Percentiles rank a stretch among this genome's conserved stretches.
Conservation (phyloP, 30 jellyfish, hydroid and myxozoan genomes). For the Hydractinia symbiolongicarpus region DNA sequence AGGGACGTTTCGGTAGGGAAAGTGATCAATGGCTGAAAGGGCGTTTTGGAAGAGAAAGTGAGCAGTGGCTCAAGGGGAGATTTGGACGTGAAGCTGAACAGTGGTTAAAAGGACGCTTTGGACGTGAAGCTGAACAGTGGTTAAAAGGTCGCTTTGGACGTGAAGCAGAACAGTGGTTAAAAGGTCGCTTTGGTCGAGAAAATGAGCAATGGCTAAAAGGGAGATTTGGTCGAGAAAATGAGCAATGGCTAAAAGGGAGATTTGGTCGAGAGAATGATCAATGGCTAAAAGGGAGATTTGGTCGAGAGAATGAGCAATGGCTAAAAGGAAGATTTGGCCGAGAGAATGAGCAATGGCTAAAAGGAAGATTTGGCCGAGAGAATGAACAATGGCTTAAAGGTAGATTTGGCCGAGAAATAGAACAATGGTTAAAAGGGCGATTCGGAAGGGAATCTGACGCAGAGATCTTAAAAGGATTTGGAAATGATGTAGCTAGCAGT, state of each 20-base stretch:
- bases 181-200: slow-evolving; percentile 44
- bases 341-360: slow-evolving; percentile 56
- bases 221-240: slow-evolving; percentile 27
- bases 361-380: slow-evolving; percentile 73
- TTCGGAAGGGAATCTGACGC: slow-evolving; percentile 70
- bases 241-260: slow-evolving; percentile 70
- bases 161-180: slow-evolving; percentile 41
- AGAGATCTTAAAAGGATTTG: slow-evolving; percentile 69
- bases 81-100: slow-evolving; percentile 66
- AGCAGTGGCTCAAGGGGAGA: slow-evolving; percentile 71
- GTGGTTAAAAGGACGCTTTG: slow-evolving; percentile 75
- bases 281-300: slow-evolving; percentile 74
- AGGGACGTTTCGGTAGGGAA: slow-evolving; percentile 80
- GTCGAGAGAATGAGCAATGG: slow-evolving; percentile 48
- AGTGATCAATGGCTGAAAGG: slow-evolving; percentile 75
- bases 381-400: slow-evolving; percentile 67
- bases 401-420: slow-evolving; percentile 65
- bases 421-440: slow-evolving; percentile 80
- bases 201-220: slow-evolving; percentile 36
- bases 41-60: slow-evolving; percentile 70
- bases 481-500: slow-evolving; percentile 36
- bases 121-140: slow-evolving; percentile 50
- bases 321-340: slow-evolving; percentile 36
- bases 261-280: slow-evolving; percentile 64
- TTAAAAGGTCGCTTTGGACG: slow-evolving; percentile 36